phyloP scores from a whole-genome alignment of 2,113 vertebrate genomes.

The Pavo muticus region DNA sequence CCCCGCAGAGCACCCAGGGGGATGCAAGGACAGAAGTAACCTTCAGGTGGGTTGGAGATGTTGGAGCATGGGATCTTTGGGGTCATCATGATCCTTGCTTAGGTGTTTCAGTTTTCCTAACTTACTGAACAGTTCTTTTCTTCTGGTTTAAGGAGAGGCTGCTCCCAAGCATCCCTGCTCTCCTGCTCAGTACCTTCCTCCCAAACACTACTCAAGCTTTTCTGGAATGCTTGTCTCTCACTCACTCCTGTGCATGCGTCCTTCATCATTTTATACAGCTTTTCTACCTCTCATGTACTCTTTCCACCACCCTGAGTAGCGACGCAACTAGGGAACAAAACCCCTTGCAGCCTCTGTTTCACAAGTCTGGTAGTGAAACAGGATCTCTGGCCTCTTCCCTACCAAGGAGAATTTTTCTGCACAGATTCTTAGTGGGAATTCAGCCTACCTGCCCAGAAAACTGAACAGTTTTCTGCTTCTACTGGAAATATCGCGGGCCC shows the following conservation, averaged over 20 bases:
- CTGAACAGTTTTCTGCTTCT: constrained; percentile 49
- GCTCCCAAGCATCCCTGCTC: not conserved
- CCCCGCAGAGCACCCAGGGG: not conserved
- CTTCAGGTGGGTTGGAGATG: not conserved
- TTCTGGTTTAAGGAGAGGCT: not conserved
- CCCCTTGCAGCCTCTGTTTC: constrained; percentile 17
- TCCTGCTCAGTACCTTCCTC: not conserved
- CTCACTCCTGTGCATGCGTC: not conserved
- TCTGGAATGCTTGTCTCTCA: not conserved
- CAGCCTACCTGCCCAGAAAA: constrained; percentile 39
- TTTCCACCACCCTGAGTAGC: accelerated
- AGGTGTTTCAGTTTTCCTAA: not conserved
- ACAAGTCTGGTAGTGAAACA: not conserved
- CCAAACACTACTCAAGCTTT: not conserved
- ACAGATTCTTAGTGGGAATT: not conserved
- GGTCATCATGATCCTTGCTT: not conserved
- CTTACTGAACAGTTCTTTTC: too few species aligned
- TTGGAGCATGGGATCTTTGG: not conserved
- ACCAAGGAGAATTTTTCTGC: not conserved
- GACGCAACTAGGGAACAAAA: not conserved
- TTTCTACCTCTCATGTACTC: not conserved
- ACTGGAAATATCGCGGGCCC: constrained; percentile 11
- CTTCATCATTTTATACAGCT: not conserved
- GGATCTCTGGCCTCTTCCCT: not conserved
- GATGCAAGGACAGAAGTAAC: not conserved